These are phyloP conservation scores for Drosophila nasuta DNA, from an alignment of 1,140 invertebrate genomes.

Conservation along the genomic window DNA sequence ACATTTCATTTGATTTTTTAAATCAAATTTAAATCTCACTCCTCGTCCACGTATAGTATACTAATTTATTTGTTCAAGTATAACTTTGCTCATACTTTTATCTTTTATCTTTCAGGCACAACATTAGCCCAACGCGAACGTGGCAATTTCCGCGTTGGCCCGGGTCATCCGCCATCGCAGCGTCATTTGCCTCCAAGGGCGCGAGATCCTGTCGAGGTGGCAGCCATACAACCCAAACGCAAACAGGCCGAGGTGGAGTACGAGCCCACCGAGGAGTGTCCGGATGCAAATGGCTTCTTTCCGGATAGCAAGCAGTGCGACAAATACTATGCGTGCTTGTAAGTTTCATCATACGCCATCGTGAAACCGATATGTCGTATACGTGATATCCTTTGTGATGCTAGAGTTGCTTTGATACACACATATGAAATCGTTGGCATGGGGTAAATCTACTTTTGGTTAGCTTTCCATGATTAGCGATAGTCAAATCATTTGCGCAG, in stretches of 20 bases:
- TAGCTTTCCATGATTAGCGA: background rate
- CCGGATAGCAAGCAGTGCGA: constrained; percentile 95
- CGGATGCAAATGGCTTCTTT: constrained; percentile 93
- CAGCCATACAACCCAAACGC: constrained; percentile 53
- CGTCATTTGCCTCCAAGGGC: constrained; percentile 68
- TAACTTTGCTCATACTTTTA: background rate
- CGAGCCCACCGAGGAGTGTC: constrained; percentile 88
- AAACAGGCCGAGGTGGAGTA: constrained; percentile 61
- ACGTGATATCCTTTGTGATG: constrained; percentile 21
- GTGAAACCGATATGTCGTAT: constrained; percentile 37
- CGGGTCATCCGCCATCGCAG: constrained; percentile 77
- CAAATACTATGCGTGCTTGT: constrained; percentile 94
- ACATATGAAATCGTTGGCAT: background rate
- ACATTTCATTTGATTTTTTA: no score
- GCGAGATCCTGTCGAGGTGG: constrained; percentile 65
- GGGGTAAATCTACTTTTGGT: background rate
- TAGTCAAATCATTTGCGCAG: constrained; percentile 9
- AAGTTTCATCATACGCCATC: constrained; percentile 43
- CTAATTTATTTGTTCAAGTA: background rate
- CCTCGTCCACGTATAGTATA: background rate
- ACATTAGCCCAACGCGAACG: constrained; percentile 63
- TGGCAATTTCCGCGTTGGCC: constrained; percentile 64
- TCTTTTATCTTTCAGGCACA: constrained; percentile 52
- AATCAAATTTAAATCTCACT: background rate
- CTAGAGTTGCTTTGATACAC: background rate